Evolutionary conservation across 2,797 vertebrate species (phyloP).

Genomic region (Denticeps clupeoides): DNA sequence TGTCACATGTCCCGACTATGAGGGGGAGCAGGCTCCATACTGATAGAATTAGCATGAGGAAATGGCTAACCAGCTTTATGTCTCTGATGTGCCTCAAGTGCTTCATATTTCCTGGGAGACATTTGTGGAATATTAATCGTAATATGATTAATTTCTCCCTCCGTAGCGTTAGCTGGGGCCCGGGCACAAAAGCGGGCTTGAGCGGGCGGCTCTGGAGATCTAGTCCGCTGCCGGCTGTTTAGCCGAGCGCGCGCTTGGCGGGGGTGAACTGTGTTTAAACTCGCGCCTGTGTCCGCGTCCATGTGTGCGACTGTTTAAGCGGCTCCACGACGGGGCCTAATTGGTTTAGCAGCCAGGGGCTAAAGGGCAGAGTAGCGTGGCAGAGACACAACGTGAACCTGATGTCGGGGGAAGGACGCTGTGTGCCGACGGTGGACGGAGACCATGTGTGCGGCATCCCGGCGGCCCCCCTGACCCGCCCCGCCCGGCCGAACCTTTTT

Average conservation of each 20-base stretch:
- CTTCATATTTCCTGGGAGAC: slow-evolving; percentile 51
- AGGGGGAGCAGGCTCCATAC: slow-evolving; percentile 42
- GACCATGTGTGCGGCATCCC: slow-evolving; percentile 44
- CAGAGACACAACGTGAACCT: slow-evolving; percentile 64
- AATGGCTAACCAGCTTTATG: slow-evolving; percentile 49
- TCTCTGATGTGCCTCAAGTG: slow-evolving; percentile 43
- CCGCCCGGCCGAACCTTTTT: too few species aligned
- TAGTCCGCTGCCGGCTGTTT: slow-evolving; percentile 26
- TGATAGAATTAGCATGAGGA: slow-evolving; percentile 65
- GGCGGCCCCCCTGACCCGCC: too few species aligned
- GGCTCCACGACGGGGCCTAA: slow-evolving; percentile 62
- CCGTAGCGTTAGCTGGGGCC: slow-evolving; percentile 6
- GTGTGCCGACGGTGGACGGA: slow-evolving; percentile 35
- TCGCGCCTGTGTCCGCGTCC: slow-evolving; percentile 15
- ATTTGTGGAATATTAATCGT: slow-evolving; percentile 33
- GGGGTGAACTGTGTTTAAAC: slow-evolving; percentile 25
- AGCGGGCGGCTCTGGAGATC: slow-evolving; percentile 5
- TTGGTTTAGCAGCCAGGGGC: slow-evolving; percentile 66
- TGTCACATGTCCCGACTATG: slow-evolving; percentile 48
- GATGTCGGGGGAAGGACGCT: slow-evolving; percentile 56
- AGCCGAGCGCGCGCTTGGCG: slow-evolving; percentile 18
- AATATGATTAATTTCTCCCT: slow-evolving; percentile 49
- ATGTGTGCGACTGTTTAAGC: slow-evolving; percentile 50
- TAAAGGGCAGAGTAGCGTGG: slow-evolving; percentile 61
- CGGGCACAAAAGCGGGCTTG: slow-evolving; percentile 10